Evolutionary conservation across 2,797 vertebrate species (phyloP), one percentile per base, ranked within the genome.

Genomic region (Cyclopterus lumpus): DNA sequence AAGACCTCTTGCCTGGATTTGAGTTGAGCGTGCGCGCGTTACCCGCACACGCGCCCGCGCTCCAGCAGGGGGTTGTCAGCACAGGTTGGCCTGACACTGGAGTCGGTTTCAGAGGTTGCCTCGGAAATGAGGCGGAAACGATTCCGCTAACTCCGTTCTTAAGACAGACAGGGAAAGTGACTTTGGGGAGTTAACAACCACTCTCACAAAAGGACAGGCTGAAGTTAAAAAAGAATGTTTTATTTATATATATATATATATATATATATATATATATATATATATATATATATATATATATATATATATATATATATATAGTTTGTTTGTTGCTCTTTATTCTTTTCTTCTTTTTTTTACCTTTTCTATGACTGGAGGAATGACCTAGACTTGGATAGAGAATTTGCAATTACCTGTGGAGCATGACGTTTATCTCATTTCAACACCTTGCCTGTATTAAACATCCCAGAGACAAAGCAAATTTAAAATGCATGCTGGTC

Each of bases 31-130:
- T 54, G 15, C 11, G 14, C 2, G 61, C 42, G 16, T 14, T 49
- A 60, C 22, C 38, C 38, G 1, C 38, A 24, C 14, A 14, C 5
- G n/a, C 11, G 38, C 28, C 15, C 42, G 11, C 2, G 42, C 42
- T 60, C 24, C 86, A 73, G 89, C 82, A 14, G 87, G 91, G 84
- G 85, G 86, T 87, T 91, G 91, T 93, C 92, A 90, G 86, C 79
- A 57, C 82, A 79, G 84, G 88, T 86, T 84, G 88, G 80, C 87
- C 89, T 83, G 83, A 88, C 89, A 84, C 85, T n/a, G 85, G 84
- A 92, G 87, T 92, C 79, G 0, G 86, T 90, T 92, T 89, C 88
- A 90, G 81, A 91, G 88, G 88, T 90, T 91, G 87, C 84, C 79
- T 85, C 36, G 84, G 84, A 92, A 92, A 94, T 89, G 92, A 92